Evolutionary conservation across 2,113 vertebrate genomes (phyloP).

Genomic region (Ctenomys sociabilis): DNA sequence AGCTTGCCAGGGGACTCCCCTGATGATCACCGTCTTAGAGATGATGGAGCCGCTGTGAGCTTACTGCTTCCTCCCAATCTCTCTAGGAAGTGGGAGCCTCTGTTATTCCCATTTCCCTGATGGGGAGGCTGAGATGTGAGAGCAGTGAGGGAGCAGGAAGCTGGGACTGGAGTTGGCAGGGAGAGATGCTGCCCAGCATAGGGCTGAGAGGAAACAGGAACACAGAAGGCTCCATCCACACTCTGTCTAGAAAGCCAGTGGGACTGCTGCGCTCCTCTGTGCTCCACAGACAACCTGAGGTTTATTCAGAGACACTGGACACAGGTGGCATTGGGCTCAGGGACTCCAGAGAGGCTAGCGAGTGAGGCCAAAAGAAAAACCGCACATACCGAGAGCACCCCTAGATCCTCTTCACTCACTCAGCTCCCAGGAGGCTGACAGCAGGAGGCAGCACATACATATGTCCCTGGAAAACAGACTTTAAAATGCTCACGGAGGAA

Average conservation of each 20-base stretch:
- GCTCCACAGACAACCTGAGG: background rate
- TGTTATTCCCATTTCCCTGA: background rate
- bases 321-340: background rate
- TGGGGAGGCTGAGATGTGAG: background rate
- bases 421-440: background rate
- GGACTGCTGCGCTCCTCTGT: background rate
- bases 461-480: background rate
- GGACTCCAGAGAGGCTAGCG: no score
- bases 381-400: background rate
- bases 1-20: background rate
- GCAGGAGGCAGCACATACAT: no score
- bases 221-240: background rate
- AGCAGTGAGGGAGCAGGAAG: no score
- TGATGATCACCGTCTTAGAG: fast-evolving
- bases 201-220: no score
- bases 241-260: background rate
- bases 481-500: background rate
- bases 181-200: background rate
- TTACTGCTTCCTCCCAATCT: background rate
- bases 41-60: background rate
- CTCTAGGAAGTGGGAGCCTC: no score
- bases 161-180: background rate
- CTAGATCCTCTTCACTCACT: fast-evolving
- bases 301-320: background rate
- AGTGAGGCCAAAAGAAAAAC: background rate